Evolutionary conservation across 2,113 vertebrate genomes (phyloP).

Genomic region (Arvicanthis niloticus): DNA sequence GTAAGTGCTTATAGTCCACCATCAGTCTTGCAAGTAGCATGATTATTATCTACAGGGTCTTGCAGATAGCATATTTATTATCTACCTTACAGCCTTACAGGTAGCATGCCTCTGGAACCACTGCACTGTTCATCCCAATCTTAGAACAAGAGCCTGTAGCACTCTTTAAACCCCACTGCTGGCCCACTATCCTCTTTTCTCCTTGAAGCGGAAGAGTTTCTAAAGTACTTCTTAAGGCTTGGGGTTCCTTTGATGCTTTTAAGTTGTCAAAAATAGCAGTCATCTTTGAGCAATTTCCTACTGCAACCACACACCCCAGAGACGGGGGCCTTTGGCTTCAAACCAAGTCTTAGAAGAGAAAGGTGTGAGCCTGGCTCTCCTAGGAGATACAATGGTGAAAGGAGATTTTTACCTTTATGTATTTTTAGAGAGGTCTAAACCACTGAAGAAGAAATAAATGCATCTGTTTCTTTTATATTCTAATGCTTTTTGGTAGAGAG

Average conservation of each 20-base stretch:
- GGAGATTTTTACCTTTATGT: not conserved
- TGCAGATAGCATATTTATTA: not conserved
- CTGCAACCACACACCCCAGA: not conserved
- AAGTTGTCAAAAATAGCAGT: not conserved
- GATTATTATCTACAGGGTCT: not conserved
- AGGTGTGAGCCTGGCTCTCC: not conserved
- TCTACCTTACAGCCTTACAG: not conserved
- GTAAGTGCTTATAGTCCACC: not conserved
- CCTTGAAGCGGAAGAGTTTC: not conserved
- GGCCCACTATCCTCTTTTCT: not conserved
- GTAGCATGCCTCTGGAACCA: not conserved
- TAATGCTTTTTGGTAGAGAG: not conserved
- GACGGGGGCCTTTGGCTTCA: not conserved
- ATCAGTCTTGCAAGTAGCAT: not conserved
- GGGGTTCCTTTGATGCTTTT: not conserved
- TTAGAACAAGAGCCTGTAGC: not conserved
- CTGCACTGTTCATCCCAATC: not conserved
- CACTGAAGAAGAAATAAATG: not conserved
- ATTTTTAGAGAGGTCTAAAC: constrained; percentile 1
- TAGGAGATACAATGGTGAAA: not conserved
- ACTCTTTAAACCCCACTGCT: not conserved
- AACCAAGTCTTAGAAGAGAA: constrained; percentile 48
- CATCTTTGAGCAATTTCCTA: not conserved
- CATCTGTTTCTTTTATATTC: constrained; percentile 4
- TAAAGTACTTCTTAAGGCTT: constrained; percentile 11